These are phyloP conservation scores for Troides oblongomaculatus DNA, from an alignment of 2,888 invertebrate species.

Conservation along the genomic window DNA sequence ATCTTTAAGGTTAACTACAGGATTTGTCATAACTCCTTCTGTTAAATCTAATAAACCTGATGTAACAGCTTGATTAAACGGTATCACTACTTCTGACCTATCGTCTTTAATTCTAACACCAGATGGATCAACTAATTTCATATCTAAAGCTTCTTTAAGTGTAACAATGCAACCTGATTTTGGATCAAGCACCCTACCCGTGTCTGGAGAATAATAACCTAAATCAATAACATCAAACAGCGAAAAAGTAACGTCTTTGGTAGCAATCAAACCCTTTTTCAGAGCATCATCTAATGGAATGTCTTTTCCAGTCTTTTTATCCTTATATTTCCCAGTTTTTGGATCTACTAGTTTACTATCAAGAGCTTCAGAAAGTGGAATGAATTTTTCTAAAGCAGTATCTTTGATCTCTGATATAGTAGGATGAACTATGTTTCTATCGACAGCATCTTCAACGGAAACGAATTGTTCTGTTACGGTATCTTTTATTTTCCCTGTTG, in stretches of 20 bases:
- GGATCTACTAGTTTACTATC: constrained; percentile 84
- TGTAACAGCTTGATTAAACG: constrained; percentile 85
- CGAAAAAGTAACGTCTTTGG: constrained; percentile 85
- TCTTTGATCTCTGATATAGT: constrained; percentile 90
- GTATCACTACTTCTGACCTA: constrained; percentile 82
- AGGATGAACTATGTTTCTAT: constrained; percentile 89
- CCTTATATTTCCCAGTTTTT: constrained; percentile 85
- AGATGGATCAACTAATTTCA: constrained; percentile 85
- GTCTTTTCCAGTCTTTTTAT: constrained; percentile 85
- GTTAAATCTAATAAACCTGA: constrained; percentile 85
- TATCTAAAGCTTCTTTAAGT: constrained; percentile 86
- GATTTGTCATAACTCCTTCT: constrained; percentile 84
- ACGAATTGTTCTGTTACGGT: constrained; percentile 85
- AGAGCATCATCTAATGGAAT: constrained; percentile 86
- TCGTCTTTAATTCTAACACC: constrained; percentile 88
- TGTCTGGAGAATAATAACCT: constrained; percentile 87
- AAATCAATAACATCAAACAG: constrained; percentile 87
- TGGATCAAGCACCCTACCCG: constrained; percentile 88
- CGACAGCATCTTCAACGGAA: constrained; percentile 87
- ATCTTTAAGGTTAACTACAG: constrained; percentile 86
- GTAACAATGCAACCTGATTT: constrained; percentile 86
- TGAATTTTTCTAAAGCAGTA: constrained; percentile 84
- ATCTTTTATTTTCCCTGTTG: constrained; percentile 86
- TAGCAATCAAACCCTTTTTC: constrained; percentile 84
- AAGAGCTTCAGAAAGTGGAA: constrained; percentile 88